Evolutionary conservation across 2,888 invertebrate species (phyloP).

Genomic region (Panzeria rudis): DNA sequence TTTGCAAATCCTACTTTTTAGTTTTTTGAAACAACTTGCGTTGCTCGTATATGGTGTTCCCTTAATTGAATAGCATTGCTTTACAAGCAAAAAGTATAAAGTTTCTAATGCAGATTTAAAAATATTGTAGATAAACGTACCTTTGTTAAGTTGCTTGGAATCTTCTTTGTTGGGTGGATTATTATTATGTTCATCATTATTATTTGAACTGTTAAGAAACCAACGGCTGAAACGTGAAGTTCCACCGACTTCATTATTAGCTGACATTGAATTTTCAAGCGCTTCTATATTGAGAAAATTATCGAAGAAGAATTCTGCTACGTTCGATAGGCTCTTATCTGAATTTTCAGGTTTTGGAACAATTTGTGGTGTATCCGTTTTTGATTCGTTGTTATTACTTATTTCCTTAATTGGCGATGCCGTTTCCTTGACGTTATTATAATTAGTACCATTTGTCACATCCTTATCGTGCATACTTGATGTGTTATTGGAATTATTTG

Average conservation of each 20-base stretch:
- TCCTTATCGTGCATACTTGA: constrained; percentile 15
- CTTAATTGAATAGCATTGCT: too few species aligned
- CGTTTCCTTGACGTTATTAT: constrained; percentile 13
- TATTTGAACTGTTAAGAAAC: constrained; percentile 85
- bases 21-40: too few species aligned
- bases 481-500: constrained; percentile 39
- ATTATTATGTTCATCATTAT: constrained; percentile 61
- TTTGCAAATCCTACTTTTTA: too few species aligned
- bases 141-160: constrained; percentile 25
- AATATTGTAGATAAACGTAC: not conserved
- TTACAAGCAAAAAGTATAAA: too few species aligned
- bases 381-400: not conserved
- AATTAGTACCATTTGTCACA: constrained; percentile 3
- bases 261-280: constrained; percentile 44
- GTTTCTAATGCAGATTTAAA: not conserved
- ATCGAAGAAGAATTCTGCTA: constrained; percentile 61
- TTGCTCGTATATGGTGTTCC: too few species aligned
- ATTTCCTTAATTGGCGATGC: not conserved
- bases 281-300: constrained; percentile 66
- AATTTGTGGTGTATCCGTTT: constrained; percentile 8
- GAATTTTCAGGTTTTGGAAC: constrained; percentile 45
- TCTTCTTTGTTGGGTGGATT: constrained; percentile 70
- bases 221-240: constrained; percentile 91
- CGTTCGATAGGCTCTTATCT: constrained; percentile 71
- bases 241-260: constrained; percentile 80